Conservation (phyloP, 2,888 invertebrate species). For the Tenthredo amoena region DNA sequence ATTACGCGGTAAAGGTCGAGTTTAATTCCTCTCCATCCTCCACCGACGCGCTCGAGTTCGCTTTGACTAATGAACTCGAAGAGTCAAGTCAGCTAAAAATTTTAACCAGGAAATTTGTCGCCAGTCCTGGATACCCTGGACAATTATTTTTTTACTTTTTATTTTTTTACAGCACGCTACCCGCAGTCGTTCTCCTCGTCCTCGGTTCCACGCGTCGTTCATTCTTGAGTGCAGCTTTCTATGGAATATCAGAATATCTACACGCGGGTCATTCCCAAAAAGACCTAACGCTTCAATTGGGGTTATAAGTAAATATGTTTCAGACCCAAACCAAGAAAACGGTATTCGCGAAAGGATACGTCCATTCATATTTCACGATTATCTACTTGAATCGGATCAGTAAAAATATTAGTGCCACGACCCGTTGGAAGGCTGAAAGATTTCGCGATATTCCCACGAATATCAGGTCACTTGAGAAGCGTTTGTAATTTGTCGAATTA, state of each 20-base stretch:
- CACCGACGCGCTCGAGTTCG: slow-evolving; percentile 45
- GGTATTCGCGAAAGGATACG: not conserved
- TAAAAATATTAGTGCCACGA: not conserved
- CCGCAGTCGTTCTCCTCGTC: not conserved
- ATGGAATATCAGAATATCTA: not conserved
- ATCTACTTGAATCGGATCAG: not conserved
- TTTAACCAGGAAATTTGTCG: slow-evolving; percentile 44
- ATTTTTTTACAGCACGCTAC: not conserved
- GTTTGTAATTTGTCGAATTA: slow-evolving; percentile 18
- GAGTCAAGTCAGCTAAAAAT: slow-evolving; percentile 48
- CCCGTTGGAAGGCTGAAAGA: not conserved
- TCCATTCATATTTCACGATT: not conserved
- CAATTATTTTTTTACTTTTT: not conserved
- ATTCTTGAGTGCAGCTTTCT: not conserved
- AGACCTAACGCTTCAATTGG: not conserved
- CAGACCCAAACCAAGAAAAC: not conserved
- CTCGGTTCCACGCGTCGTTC: not conserved
- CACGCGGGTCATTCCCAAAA: not conserved
- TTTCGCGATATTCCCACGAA: slow-evolving; percentile 17
- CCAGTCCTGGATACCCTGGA: slow-evolving; percentile 24
- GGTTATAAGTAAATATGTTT: not conserved
- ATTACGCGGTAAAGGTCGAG: slow-evolving; percentile 69
- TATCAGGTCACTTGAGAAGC: not conserved
- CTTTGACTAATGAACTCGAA: slow-evolving; percentile 52
- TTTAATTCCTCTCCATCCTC: slow-evolving; percentile 61